A percentile compares a stretch with the other conserved stretches of the same genome.
phyloP scores from a whole-genome alignment of 1,140 invertebrate genomes.

The Drosophila arizonae region DNA sequence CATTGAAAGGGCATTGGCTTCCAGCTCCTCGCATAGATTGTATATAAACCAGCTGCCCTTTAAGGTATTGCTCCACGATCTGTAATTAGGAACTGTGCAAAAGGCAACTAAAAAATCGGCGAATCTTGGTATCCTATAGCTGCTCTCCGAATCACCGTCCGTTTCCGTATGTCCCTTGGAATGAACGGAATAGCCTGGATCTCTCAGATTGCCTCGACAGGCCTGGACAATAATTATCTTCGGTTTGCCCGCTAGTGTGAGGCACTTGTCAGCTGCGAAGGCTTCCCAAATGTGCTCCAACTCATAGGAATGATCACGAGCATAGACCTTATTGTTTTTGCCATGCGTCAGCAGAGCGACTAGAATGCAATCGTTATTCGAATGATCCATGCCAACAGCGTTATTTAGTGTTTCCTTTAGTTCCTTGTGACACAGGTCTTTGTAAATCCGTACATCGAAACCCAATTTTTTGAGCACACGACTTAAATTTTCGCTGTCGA shows the following conservation, averaged over 20 bases:
- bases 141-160: constrained; percentile 85
- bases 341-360: constrained; percentile 94
- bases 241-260: constrained; percentile 93
- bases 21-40: constrained; percentile 90
- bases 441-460: constrained; percentile 87
- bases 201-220: constrained; percentile 92
- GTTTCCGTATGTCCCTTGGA: constrained; percentile 84
- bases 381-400: constrained; percentile 88
- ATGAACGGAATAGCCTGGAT: constrained; percentile 87
- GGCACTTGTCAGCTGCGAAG: constrained; percentile 94
- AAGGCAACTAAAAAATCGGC: constrained; percentile 97
- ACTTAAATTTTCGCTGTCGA: constrained; percentile 87
- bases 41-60: constrained; percentile 97
- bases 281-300: constrained; percentile 90
- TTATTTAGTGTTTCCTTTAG: constrained; percentile 86
- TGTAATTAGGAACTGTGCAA: constrained; percentile 94
- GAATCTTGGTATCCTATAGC: constrained; percentile 92
- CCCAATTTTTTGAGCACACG: constrained; percentile 86
- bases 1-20: constrained; percentile 86
- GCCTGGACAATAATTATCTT: constrained; percentile 96
- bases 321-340: constrained; percentile 84
- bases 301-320: constrained; percentile 88
- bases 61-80: constrained; percentile 96
- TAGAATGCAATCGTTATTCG: constrained; percentile 89
- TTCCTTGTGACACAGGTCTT: constrained; percentile 85